A percentile compares a stretch with the other conserved stretches of the same genome.
Conservation (phyloP, 2,113 vertebrate species). For the Cervus canadensis region DNA sequence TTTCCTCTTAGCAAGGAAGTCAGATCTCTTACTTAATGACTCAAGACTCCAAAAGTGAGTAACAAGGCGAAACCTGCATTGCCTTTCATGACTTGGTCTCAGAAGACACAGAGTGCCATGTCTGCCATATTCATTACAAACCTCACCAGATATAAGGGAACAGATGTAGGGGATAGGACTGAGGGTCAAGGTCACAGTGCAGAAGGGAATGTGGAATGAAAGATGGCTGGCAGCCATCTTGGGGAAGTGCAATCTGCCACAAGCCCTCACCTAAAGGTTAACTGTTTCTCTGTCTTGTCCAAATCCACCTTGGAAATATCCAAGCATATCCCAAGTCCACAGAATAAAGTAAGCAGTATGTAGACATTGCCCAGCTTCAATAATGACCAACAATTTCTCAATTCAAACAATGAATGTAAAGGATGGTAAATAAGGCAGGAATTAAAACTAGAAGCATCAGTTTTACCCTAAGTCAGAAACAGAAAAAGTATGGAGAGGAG, state of each 20-base stretch:
- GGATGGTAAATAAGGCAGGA: background rate
- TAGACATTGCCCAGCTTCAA: background rate
- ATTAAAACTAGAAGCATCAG: conserved; percentile 6
- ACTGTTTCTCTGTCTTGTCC: background rate
- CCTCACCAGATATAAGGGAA: background rate
- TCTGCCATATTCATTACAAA: background rate
- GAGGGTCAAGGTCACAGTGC: background rate
- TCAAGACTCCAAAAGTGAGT: background rate
- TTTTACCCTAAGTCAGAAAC: conserved; percentile 25
- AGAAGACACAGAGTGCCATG: background rate
- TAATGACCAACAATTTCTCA: background rate
- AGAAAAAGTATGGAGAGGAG: background rate
- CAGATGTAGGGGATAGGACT: background rate
- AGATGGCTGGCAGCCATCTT: background rate
- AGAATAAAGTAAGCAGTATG: background rate
- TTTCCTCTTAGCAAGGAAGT: background rate
- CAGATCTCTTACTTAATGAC: background rate
- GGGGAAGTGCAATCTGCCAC: background rate
- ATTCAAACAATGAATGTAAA: background rate
- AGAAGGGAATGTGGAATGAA: background rate
- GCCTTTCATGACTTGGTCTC: background rate
- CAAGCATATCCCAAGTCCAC: background rate
- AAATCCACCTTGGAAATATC: background rate
- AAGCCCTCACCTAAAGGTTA: background rate
- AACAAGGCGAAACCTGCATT: background rate